phyloP scores from a whole-genome alignment of 2,113 vertebrate genomes.

The Columbina picui region DNA sequence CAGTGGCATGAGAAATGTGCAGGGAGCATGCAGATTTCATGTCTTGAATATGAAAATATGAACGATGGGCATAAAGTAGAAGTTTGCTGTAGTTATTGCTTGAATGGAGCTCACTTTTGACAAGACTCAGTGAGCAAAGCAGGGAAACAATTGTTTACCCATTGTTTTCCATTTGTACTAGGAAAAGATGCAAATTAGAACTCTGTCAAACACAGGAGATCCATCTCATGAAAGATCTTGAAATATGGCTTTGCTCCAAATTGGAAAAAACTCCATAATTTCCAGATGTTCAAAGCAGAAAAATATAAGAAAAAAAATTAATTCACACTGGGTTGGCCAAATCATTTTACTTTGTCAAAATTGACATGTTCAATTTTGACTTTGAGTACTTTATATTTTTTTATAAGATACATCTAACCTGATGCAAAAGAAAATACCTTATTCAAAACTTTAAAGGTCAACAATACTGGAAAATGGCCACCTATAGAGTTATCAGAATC shows the following conservation, averaged over 20 bases:
- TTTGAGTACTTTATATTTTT: neutral
- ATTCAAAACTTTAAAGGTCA: neutral
- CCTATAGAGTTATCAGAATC: neutral
- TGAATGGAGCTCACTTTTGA: neutral
- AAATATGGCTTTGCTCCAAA: neutral
- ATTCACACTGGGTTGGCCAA: neutral
- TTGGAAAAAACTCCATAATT: neutral
- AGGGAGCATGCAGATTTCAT: neutral
- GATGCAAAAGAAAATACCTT: neutral
- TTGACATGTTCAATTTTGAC: neutral
- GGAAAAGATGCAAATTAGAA: constrained; percentile 14
- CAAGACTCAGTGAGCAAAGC: neutral
- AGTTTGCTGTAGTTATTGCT: neutral
- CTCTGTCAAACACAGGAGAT: neutral
- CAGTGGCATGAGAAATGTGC: neutral
- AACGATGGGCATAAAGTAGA: neutral
- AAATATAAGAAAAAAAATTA: neutral
- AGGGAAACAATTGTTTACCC: neutral
- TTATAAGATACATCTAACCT: neutral
- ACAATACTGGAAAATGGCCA: neutral
- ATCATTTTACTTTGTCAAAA: neutral
- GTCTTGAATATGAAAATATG: neutral
- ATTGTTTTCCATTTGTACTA: neutral
- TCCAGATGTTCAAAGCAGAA: neutral
- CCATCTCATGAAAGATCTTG: neutral